Evolutionary conservation across 2,113 vertebrate species (phyloP), one percentile per base, ranked within the genome.

Genomic region (Aphyosemion australe): DNA sequence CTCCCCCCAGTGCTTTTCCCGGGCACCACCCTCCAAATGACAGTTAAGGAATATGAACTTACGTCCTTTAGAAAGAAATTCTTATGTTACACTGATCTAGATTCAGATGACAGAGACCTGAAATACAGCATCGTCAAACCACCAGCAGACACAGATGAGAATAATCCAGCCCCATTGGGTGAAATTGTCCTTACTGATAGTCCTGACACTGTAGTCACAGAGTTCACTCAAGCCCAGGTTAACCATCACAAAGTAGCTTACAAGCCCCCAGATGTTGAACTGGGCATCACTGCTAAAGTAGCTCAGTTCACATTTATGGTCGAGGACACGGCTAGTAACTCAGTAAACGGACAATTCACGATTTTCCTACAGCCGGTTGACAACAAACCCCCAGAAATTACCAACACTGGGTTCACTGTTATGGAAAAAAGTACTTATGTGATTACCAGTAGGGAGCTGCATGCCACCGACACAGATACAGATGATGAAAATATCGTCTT

Each of bases 171-270:
- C 0, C 67, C 75, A 0, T 91, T 96, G 31, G 95, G 95, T 55
- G 89, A 93, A 19, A 89, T 98, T 0, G 95, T 98, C 67, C 86
- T 99, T 70, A 95, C 94, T 0, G 96, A 98, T 51, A 92, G 88
- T 60, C 94, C 95, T 49, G 91, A 93, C 11, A 89, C 90, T 2
- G 83, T 93, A 65, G 93, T 98, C 63, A 92, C 78, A 1, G 96
- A 94, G 75, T 99, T 99, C 83, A 98, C 96, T 21, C 97, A 99
- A 84, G 96, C 97, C 18, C 97, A 99, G 89, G 85, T 99, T 77
- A 98, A 99, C 81, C 97, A 99, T 74, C 96, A 97, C 83, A 99
- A 99, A 88, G 95, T 99, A 82, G 91, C 96, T 0, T 99, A 97
- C 79, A 94, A 78, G 18, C 97, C 97, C 0, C 96, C 96, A 0